Evolutionary conservation across 2,797 vertebrate genomes (phyloP), one percentile per base, ranked within the genome.

Genomic region (Galaxias olidus): DNA sequence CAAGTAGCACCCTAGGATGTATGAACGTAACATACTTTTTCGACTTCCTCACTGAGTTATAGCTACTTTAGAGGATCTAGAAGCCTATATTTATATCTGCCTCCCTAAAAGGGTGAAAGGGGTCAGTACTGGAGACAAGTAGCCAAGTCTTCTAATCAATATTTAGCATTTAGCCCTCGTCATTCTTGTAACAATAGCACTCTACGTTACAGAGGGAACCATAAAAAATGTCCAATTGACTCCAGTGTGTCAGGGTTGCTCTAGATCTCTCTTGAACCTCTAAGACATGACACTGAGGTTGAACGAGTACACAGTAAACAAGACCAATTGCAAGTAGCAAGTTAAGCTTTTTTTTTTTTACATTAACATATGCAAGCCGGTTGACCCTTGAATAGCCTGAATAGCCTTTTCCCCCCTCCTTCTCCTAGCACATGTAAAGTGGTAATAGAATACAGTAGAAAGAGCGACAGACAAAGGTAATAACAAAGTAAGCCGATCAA

Each of bases 91-190:
- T 93, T 92, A 92, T 86, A 84, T 65, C 73, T 82, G 61, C 85
- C 88, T 88, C 89, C 88, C 87, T 92, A 92, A 94, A 93, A 94
- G 90, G 89, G 89, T 92, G 90, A 90, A 68, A 69, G 76, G 87
- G 90, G 87, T 87, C 87, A 82, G 59, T 85, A 68, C 88, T 92
- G 88, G 85, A 87, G 86, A 86, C 77, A 82, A 81, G 83, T 83
- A 64, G 77, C 77, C 78, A 88, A 88, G 79, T 88, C 92, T 84
- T 81, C 82, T 89, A 90, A 93, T 94, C 91, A 94, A 93, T 94
- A 94, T 92, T 93, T 92, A 92, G 91, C 89, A 84, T 90, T 90
- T 91, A 87, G 74, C 81, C 80, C 77, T 61, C 46, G 61, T 83
- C 84, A 89, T 89, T 86, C 83, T 92, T 92, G 92, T 91, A 89